These are phyloP conservation scores for Drosophila eugracilis DNA, from an alignment of 1,140 invertebrate species.

Conservation along the genomic window DNA sequence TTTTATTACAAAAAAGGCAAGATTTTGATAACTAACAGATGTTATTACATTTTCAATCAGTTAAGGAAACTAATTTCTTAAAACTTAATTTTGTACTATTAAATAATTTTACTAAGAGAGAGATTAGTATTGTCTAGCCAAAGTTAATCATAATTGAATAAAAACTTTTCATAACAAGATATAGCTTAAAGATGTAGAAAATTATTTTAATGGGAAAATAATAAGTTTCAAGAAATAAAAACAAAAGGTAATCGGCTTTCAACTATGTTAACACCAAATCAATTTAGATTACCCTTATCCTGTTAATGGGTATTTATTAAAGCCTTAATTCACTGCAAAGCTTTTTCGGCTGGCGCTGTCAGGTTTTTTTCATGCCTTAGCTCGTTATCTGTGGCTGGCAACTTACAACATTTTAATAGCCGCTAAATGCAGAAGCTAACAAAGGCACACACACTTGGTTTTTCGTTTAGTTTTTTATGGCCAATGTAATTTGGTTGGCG, in stretches of 20 bases:
- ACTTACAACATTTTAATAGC: constrained; percentile 36
- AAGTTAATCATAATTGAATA: too few relatives aligned
- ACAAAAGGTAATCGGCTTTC: not conserved
- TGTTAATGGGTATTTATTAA: not conserved
- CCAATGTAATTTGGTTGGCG: constrained; percentile 59
- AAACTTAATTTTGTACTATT: too few relatives aligned
- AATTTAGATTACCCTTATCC: not conserved
- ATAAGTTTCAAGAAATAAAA: not conserved
- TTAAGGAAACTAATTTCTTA: too few relatives aligned
- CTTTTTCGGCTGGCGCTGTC: constrained; percentile 20
- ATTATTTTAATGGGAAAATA: not conserved
- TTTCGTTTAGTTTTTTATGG: constrained; percentile 42
- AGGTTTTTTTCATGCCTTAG: constrained; percentile 7
- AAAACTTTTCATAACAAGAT: too few relatives aligned
- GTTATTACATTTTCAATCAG: too few relatives aligned
- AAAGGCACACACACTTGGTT: constrained; percentile 14
- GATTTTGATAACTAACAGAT: not conserved
- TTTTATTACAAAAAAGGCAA: not conserved
- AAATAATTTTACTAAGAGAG: too few relatives aligned
- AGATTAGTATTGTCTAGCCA: too few relatives aligned
- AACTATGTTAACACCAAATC: not conserved
- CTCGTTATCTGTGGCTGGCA: constrained; percentile 42
- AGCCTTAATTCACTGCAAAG: not conserved
- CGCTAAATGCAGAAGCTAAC: constrained; percentile 31
- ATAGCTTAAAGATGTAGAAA: too few relatives aligned